Conservation (phyloP, 1,140 invertebrate genomes). For the Eciton burchellii region DNA sequence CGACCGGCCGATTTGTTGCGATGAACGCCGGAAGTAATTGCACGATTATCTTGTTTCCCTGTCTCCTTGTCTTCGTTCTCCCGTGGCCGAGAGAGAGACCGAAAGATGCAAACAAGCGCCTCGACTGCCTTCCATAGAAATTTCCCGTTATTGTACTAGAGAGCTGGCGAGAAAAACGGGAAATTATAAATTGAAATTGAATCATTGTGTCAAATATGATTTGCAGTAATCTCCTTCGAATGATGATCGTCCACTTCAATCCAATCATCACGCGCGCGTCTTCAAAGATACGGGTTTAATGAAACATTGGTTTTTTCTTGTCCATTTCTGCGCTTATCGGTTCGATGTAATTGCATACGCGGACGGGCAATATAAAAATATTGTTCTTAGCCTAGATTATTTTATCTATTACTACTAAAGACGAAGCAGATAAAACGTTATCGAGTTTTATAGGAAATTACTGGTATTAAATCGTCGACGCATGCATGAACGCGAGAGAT, state of each 20-base stretch:
- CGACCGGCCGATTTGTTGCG: slow-evolving; percentile 53
- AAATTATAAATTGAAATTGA: slow-evolving; percentile 5
- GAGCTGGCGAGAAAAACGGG: neutral
- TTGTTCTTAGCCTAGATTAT: neutral
- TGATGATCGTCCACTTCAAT: neutral
- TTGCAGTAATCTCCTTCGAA: neutral
- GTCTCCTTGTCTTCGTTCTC: neutral
- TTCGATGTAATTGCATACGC: neutral
- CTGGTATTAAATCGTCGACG: neutral
- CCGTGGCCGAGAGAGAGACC: neutral
- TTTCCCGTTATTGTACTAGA: slow-evolving; percentile 1
- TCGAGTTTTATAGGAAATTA: neutral
- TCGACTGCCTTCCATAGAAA: neutral
- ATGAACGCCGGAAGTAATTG: slow-evolving; percentile 49
- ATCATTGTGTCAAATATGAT: neutral
- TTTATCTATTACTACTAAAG: neutral
- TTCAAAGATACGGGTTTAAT: slow-evolving; percentile 24
- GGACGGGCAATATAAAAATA: neutral
- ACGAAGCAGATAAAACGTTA: neutral
- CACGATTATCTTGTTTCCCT: slow-evolving; percentile 43
- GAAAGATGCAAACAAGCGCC: neutral
- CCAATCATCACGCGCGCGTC: neutral
- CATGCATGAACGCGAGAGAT: neutral
- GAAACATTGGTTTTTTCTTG: neutral
- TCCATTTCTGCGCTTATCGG: neutral